Base-by-base conservation (phyloP, 2,113 vertebrate species). In the Macheiramphus alcinus region DNA sequence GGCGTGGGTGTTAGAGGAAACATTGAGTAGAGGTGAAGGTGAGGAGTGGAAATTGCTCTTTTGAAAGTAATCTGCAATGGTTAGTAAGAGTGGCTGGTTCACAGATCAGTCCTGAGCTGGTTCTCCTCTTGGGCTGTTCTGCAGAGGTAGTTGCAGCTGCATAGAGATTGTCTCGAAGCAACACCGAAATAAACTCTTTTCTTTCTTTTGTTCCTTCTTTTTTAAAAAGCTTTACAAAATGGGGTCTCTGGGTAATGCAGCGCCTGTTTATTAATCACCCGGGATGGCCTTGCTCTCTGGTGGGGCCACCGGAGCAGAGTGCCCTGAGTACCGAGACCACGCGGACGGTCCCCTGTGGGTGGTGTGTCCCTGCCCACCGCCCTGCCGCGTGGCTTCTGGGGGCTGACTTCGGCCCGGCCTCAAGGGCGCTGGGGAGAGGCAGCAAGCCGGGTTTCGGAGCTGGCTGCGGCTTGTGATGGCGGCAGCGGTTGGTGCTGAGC, bases 311-410 rank as follows among this genome's bases (percentile, higher is more conserved):
- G 61, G 21, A 32, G 36, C 21, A 12, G 84, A 23, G 38, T 23
- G 31, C 22, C 70, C 70, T 1, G 11, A 34, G 20, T 16, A 27
- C 27, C 0, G 2, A 36, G 53, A 26, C 12, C 45, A 4, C 3
- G 1, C 1, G 13, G 72, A 50, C 25, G 72, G 25, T 76, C 16
- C 31, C n/a, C 11, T 10, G 0, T 7, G 72, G 45, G 13, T 26
- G 53, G 5, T 7, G 36, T 9, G 17, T 27, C 48, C 3, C 8
- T 42, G 62, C 32, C 25, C 5, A 1, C 23, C 45, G 9, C 45
- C 32, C 38, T 43, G 34, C 40, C 14, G 0, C 0, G 11, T 36
- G 58, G 42, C 21, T 36, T 31, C 34, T 12, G 12, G 47, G 56
- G 68, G 38, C 32, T 52, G 56, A 10, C 45, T 43, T 31, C 1